Evolutionary conservation across 2,797 vertebrate genomes (phyloP).

Genomic region (Rhinophrynus dorsalis): DNA sequence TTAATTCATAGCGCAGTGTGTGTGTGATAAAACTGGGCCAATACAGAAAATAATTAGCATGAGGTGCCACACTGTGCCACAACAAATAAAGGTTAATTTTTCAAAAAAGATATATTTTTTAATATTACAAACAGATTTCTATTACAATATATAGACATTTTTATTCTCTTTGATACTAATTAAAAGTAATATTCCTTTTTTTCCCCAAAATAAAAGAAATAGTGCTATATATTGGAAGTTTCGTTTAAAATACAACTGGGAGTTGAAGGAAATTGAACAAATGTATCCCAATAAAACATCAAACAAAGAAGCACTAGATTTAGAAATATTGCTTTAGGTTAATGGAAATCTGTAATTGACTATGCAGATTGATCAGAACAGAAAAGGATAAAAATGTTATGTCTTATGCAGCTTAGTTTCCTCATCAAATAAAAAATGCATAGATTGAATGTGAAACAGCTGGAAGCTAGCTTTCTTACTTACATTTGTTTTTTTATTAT

Average conservation of each 20-base stretch:
- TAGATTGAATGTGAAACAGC: neutral
- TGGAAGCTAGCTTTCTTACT: neutral
- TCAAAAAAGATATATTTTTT: too few relatives aligned
- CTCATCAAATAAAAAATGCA: conserved; percentile 8
- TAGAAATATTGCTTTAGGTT: conserved; percentile 13
- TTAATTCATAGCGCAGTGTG: too few relatives aligned
- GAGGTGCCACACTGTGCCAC: too few relatives aligned
- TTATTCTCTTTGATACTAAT: too few relatives aligned
- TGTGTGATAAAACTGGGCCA: too few relatives aligned
- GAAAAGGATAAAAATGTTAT: neutral
- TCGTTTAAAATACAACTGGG: neutral
- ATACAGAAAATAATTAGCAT: too few relatives aligned
- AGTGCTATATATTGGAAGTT: neutral
- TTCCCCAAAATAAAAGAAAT: too few relatives aligned
- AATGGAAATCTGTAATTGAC: conserved; percentile 2
- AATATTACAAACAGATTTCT: too few relatives aligned
- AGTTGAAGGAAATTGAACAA: neutral
- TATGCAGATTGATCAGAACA: conserved; percentile 8
- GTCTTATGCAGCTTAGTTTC: neutral
- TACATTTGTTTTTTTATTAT: neutral
- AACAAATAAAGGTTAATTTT: too few relatives aligned
- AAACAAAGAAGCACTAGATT: conserved; percentile 1
- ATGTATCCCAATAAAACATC: conserved; percentile 31
- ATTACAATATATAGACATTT: too few relatives aligned
- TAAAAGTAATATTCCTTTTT: too few relatives aligned